Evolutionary conservation across 2,797 vertebrate species (phyloP), one percentile per base, ranked within the genome.

Genomic region (Crenichthys baileyi): DNA sequence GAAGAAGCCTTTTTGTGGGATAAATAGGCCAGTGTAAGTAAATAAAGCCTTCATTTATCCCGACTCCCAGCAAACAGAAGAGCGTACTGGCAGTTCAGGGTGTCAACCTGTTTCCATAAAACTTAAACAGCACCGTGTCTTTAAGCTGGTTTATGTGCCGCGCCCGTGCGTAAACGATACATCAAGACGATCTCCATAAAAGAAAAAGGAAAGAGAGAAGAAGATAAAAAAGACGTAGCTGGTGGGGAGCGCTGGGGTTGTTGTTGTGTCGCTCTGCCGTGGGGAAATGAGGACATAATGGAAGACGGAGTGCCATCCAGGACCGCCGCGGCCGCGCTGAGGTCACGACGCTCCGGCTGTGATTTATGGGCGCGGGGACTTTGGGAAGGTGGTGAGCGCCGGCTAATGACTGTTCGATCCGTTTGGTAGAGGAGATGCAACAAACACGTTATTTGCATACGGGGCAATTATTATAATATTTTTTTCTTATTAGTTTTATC

Each of bases 351-450:
- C 91, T 90, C 90, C 91, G 83, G 83, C 83, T 91, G 46, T 97
- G 96, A 97, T 97, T 97, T 97, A 95, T 91, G 95, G 96, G 94
- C 94, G 85, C 81, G 79, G 95, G 93, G 95, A 93, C 91, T 89
- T 93, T 75, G 77, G 94, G 93, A 94, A 87, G 88, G 85, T 92
- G 85, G 89, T 91, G 94, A 81, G 77, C 80, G 76, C 87, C 91
- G 94, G 90, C 95, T 96, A 96, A 96, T 96, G 95, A 96, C 94
- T 94, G 85, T 95, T 95, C 93, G 93, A 95, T 96, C 93, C 92
- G 89, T 91, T 91, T 86, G 90, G 88, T 87, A 73, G 80, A 92
- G 93, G 88, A 89, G 89, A 89, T 87, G 87, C 85, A 87, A 89
- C 85, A 90, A 89, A 86, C 78, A 76, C 72, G 56, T 72, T 83